A percentile compares a stretch with the other conserved stretches of the same genome.
These are phyloP conservation scores for Morpho helenor DNA, from an alignment of 2,888 invertebrate genomes.

Conservation along the genomic window DNA sequence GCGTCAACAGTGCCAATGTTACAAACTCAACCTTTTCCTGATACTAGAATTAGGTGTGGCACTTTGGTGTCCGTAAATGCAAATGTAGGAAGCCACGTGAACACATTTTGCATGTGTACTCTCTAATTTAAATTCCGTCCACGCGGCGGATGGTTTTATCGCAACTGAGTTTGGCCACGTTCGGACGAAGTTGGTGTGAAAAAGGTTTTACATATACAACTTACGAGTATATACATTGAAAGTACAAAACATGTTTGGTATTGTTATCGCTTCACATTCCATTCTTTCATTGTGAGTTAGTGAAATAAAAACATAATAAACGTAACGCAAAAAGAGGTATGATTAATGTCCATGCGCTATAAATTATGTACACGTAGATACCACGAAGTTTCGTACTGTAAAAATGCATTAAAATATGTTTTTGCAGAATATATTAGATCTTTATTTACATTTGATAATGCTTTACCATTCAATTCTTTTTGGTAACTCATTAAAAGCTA, in stretches of 20 bases:
- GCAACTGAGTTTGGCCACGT: conserved; percentile 11
- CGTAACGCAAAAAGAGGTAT: background rate
- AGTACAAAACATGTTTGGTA: conserved; percentile 5
- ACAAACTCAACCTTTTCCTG: background rate
- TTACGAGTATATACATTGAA: background rate
- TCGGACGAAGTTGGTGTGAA: conserved; percentile 10
- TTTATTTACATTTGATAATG: too few relatives aligned
- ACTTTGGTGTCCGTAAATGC: conserved; percentile 4
- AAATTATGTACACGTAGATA: too few relatives aligned
- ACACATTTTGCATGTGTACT: conserved; percentile 2
- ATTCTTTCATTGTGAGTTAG: conserved; percentile 1
- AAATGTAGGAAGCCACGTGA: conserved; percentile 2
- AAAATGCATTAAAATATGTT: too few relatives aligned
- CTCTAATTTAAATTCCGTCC: conserved; percentile 11
- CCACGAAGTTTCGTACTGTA: too few relatives aligned
- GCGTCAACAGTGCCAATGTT: too few relatives aligned
- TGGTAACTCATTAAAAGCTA: too few relatives aligned
- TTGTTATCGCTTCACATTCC: conserved; percentile 1
- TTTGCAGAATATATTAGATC: too few relatives aligned
- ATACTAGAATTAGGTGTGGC: background rate
- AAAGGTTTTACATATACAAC: conserved; percentile 8
- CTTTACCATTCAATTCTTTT: too few relatives aligned
- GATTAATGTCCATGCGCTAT: background rate
- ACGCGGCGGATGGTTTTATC: conserved; percentile 12
- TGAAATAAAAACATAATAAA: background rate